Evolutionary conservation across 2,113 vertebrate species (phyloP).

Genomic region (Paramisgurnus dabryanus): DNA sequence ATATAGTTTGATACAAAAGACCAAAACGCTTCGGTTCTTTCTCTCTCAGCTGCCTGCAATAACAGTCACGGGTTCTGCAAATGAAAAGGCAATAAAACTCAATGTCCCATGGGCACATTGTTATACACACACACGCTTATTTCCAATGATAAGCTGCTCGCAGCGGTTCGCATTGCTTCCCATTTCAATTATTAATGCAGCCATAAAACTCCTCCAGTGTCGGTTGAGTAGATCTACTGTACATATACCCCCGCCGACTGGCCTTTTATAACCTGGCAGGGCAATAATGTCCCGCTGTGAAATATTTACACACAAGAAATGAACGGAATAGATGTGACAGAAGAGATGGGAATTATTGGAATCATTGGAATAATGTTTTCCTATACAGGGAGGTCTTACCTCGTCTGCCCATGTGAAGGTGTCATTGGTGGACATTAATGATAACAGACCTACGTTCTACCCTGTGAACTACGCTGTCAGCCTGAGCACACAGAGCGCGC

Average conservation of each 20-base stretch:
- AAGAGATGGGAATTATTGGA: neutral
- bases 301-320: conserved; percentile 9
- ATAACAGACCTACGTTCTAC: conserved; percentile 91
- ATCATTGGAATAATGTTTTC: conserved; percentile 3
- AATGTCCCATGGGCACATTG: conserved; percentile 36
- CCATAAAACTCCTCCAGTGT: conserved; percentile 57
- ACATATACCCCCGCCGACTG: neutral
- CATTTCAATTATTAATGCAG: conserved; percentile 59
- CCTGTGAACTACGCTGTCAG: conserved; percentile 89
- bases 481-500: conserved; percentile 89
- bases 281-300: conserved; percentile 16
- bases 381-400: conserved; percentile 85
- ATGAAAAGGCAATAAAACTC: conserved; percentile 51
- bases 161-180: neutral
- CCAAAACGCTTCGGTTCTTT: neutral
- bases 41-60: conserved; percentile 24
- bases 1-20: conserved; percentile 11
- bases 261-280: neutral
- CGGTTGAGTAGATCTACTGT: conserved; percentile 39
- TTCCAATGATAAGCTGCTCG: conserved; percentile 4
- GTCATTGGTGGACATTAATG: conserved; percentile 88
- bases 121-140: conserved; percentile 1
- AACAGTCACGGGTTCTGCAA: conserved; percentile 32
- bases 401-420: conserved; percentile 86
- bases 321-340: conserved; percentile 4